Base-by-base conservation (phyloP, 2,888 invertebrate species). In the Phaonia tiefii region DNA sequence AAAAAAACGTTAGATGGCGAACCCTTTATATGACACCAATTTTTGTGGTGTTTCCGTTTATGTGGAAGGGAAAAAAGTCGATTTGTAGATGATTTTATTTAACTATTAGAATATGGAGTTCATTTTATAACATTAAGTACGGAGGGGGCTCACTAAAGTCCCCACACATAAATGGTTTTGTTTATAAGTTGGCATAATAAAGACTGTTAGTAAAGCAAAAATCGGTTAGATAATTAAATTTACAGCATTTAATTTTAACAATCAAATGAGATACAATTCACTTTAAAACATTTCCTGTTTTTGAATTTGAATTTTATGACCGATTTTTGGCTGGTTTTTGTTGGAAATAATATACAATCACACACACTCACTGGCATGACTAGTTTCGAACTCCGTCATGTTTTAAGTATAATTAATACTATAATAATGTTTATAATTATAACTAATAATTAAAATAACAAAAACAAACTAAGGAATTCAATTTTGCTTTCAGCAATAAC, bases 111-210 rank as follows among this genome's bases (percentile, higher is more conserved):
- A n/a, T n/a, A n/a, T n/a, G n/a, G n/a, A n/a, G n/a, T n/a, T n/a
- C n/a, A n/a, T n/a, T n/a, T n/a, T n/a, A n/a, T n/a, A n/a, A n/a
- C n/a, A n/a, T n/a, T n/a, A n/a, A n/a, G n/a, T n/a, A n/a, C n/a
- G n/a, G n/a, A n/a, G n/a, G n/a, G n/a, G n/a, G n/a, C n/a, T n/a
- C n/a, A n/a, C n/a, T n/a, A n/a, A n/a, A n/a, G n/a, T n/a, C n/a
- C n/a, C n/a, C n/a, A n/a, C n/a, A n/a, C n/a, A n/a, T n/a, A n/a
- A n/a, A n/a, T n/a, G n/a, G n/a, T 46, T n/a, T 15, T 46, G 66
- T 66, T 46, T 46, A 49, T 46, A 46, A 49, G 25, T 44, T 44
- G 11, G 65, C 44, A 65, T 25, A 65, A 46, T n/a, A 65, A 44
- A 65, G 13, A 65, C 46, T 46, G 26, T 65, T 58, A 17, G 31